phyloP scores from a whole-genome alignment of 2,797 vertebrate genomes.

The Cottoperca gobio region DNA sequence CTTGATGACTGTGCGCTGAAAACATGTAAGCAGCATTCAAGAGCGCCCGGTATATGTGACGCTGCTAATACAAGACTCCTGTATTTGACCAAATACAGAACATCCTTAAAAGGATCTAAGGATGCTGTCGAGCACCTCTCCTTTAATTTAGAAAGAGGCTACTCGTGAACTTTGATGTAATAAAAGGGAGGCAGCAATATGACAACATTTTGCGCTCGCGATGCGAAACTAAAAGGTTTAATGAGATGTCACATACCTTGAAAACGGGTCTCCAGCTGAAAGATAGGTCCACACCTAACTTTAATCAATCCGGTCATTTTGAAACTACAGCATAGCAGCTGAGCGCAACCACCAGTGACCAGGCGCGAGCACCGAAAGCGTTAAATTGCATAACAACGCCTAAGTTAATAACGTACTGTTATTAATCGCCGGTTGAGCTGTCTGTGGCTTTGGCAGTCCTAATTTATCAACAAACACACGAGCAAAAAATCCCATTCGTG shows the following conservation, averaged over 20 bases:
- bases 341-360: conserved; percentile 43
- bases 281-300: conserved; percentile 56
- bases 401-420: conserved; percentile 65
- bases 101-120: conserved; percentile 31
- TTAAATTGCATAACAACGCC: conserved; percentile 75
- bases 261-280: conserved; percentile 50
- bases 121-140: conserved; percentile 6
- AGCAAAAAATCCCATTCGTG: conserved; percentile 16
- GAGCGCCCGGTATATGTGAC: conserved; percentile 31
- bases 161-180: conserved; percentile 63
- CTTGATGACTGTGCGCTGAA: conserved; percentile 55
- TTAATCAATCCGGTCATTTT: conserved; percentile 53
- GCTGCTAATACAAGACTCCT: neutral
- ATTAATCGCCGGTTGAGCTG: conserved; percentile 50
- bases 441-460: conserved; percentile 20
- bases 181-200: conserved; percentile 3
- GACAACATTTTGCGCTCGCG: conserved; percentile 27
- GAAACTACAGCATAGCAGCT: conserved; percentile 39
- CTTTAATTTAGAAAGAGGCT: conserved; percentile 33
- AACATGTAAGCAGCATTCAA: conserved; percentile 68
- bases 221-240: conserved; percentile 32
- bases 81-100: conserved; percentile 14
- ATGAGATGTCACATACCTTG: conserved; percentile 78
- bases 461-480: conserved; percentile 18
- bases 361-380: conserved; percentile 41